A percentile compares a stretch with the other conserved stretches of the same genome.
These are phyloP conservation scores for Melieria omissa DNA, from an alignment of 2,888 invertebrate species.

Conservation along the genomic window DNA sequence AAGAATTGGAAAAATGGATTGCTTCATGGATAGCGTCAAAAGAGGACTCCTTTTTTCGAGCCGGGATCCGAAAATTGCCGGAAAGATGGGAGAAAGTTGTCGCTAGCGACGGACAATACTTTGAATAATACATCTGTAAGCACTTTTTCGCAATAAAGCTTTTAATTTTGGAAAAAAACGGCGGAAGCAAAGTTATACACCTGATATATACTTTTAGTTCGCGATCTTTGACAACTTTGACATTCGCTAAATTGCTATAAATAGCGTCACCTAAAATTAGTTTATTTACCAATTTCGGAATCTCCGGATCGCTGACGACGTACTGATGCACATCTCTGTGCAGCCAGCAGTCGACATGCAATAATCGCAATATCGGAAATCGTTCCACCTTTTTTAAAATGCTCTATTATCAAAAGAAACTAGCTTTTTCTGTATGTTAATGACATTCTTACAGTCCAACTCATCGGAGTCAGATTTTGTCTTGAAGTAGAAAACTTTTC, in stretches of 20 bases:
- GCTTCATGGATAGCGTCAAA: too few species aligned
- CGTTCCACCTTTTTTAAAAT: conserved; percentile 76
- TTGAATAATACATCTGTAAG: too few species aligned
- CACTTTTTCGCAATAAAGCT: too few species aligned
- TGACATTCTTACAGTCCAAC: conserved; percentile 89
- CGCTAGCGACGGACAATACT: too few species aligned
- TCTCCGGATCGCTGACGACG: conserved; percentile 83
- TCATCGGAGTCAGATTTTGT: conserved; percentile 67
- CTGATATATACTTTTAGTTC: conserved; percentile 77
- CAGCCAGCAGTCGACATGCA: conserved; percentile 92
- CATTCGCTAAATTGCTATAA: conserved; percentile 73
- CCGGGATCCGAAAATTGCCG: too few species aligned
- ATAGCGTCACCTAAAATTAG: conserved; percentile 88
- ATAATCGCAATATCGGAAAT: conserved; percentile 90
- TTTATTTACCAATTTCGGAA: conserved; percentile 84
- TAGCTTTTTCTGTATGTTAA: conserved; percentile 82
- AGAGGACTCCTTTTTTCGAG: too few species aligned
- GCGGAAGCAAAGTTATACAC: too few species aligned
- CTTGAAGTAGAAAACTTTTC: conserved; percentile 81
- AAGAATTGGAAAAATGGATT: too few species aligned
- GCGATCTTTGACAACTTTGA: conserved; percentile 81
- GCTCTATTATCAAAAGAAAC: conserved; percentile 74
- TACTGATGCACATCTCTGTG: conserved; percentile 97
- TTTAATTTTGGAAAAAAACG: too few species aligned
- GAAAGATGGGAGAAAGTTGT: too few species aligned